These are phyloP conservation scores for Crocuta crocuta DNA, from an alignment of 2,113 vertebrate species.

Conservation along the genomic window DNA sequence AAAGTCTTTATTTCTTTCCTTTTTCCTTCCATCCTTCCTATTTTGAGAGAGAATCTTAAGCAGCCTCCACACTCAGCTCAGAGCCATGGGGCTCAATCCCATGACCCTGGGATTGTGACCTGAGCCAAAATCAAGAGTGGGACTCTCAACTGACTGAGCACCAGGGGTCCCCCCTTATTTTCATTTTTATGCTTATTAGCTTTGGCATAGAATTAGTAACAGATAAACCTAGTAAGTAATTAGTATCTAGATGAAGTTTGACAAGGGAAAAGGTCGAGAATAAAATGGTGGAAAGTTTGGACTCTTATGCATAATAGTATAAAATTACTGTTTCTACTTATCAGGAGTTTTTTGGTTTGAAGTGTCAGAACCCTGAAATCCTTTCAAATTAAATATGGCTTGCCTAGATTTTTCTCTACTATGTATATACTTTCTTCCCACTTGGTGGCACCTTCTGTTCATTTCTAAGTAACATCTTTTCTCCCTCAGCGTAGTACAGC, in stretches of 20 bases:
- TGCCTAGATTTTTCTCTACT: slow-evolving; percentile 26
- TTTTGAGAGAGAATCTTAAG: no score
- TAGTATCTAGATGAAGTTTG: not conserved
- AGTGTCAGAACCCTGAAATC: not conserved
- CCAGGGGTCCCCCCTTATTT: not conserved
- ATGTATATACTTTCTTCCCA: slow-evolving; percentile 21
- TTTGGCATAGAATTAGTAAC: not conserved
- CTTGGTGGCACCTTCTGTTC: slow-evolving; percentile 72
- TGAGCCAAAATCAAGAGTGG: no score
- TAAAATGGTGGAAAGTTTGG: not conserved
- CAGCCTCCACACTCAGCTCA: no score
- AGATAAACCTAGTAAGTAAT: not conserved
- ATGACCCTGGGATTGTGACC: no score
- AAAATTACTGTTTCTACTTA: slow-evolving; percentile 29
- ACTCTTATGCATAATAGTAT: not conserved
- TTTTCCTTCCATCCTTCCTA: no score
- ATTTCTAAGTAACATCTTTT: not conserved
- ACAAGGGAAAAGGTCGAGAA: not conserved
- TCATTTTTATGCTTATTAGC: not conserved
- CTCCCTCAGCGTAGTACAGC: not conserved
- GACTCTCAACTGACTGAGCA: no score
- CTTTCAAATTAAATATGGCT: not conserved
- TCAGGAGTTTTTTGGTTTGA: not conserved
- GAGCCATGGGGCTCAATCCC: no score
- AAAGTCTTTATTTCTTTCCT: not conserved